Conservation (phyloP, 1,140 invertebrate genomes). For the Hycleus phaleratus region DNA sequence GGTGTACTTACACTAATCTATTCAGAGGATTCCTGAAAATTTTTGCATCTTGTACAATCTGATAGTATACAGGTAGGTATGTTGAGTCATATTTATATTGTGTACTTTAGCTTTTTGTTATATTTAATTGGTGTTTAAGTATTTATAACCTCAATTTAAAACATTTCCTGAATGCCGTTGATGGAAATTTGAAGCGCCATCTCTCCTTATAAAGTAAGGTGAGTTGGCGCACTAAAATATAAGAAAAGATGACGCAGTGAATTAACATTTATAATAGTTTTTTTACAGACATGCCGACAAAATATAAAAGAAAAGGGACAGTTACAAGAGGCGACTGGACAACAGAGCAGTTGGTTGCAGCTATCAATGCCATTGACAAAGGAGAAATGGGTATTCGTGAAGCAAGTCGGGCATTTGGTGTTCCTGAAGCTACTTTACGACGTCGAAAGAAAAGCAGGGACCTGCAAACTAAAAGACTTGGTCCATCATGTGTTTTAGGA, state of each 20-base stretch:
- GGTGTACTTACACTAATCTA: too few relatives aligned
- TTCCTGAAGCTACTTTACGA: slow-evolving; percentile 11
- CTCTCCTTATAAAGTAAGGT: not conserved
- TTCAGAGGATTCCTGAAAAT: too few relatives aligned
- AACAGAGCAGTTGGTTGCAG: not conserved
- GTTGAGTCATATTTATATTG: too few relatives aligned
- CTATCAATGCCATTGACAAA: slow-evolving; percentile 1
- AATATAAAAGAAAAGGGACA: slow-evolving; percentile 3
- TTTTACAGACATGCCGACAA: not conserved
- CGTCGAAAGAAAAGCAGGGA: slow-evolving; percentile 3
- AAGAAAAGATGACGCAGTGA: not conserved
- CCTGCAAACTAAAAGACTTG: slow-evolving; percentile 1
- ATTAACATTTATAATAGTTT: not conserved
- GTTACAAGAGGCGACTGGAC: not conserved
- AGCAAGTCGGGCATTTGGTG: slow-evolving; percentile 7
- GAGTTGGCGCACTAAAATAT: not conserved
- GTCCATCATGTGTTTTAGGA: slow-evolving; percentile 1
- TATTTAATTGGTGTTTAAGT: too few relatives aligned
- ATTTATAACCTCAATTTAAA: too few relatives aligned
- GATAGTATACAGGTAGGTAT: too few relatives aligned
- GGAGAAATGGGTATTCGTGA: slow-evolving; percentile 6
- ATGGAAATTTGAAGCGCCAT: not conserved
- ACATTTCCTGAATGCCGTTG: too few relatives aligned
- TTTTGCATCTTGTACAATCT: too few relatives aligned
- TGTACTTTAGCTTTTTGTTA: too few relatives aligned